A percentile compares a stretch with the other conserved stretches of the same genome.
Evolutionary conservation across 2,113 vertebrate species (phyloP).

Genomic region (Felis chaus): DNA sequence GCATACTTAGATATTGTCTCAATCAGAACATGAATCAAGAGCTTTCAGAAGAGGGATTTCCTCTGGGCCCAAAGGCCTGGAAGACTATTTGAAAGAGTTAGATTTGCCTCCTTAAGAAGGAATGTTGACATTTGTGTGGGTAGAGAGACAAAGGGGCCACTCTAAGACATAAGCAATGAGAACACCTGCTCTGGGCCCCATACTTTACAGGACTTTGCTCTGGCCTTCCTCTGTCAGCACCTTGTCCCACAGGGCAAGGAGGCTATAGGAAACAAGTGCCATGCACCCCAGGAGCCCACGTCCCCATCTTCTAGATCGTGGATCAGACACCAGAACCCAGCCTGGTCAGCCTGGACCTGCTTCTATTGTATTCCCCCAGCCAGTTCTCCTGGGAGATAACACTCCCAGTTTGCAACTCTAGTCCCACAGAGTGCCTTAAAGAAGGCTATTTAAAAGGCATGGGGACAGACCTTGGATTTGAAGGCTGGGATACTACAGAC

Average conservation of each 20-base stretch:
- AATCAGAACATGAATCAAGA: neutral
- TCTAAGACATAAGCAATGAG: neutral
- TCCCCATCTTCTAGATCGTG: neutral
- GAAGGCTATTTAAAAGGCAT: neutral
- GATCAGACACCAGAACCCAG: fast-evolving
- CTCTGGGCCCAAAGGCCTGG: neutral
- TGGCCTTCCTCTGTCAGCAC: neutral
- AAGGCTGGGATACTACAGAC: neutral
- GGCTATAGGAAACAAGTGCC: neutral
- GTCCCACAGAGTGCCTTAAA: neutral
- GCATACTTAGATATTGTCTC: neutral
- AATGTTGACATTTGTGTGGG: neutral
- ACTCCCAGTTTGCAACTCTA: neutral
- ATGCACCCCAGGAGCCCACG: fast-evolving
- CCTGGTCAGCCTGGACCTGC: neutral
- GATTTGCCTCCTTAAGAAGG: neutral
- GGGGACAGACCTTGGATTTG: neutral
- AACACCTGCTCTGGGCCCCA: neutral
- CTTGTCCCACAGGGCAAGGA: neutral
- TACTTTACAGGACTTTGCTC: neutral
- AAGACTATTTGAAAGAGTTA: neutral
- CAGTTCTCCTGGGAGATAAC: neutral
- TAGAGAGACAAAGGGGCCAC: neutral
- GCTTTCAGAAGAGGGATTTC: neutral
- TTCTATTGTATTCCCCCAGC: neutral